Percentiles rank a stretch among this genome's conserved stretches.
Evolutionary conservation across 2,797 vertebrate species (phyloP).

Genomic region (Myiothlypis coronata): DNA sequence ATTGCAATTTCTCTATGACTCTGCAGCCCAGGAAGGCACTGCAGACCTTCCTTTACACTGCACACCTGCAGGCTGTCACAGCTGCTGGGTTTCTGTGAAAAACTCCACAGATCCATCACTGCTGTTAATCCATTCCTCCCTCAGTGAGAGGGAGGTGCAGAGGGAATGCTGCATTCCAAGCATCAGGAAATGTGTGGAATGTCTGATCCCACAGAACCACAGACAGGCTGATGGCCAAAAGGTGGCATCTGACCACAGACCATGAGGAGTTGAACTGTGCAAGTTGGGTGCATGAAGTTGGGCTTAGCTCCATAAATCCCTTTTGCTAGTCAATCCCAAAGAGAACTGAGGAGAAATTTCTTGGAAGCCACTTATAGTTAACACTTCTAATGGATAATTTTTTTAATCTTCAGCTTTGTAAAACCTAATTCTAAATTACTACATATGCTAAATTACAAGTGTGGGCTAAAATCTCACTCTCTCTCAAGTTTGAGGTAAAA

Average conservation of each 20-base stretch:
- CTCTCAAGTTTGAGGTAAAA: background rate
- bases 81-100: background rate
- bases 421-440: background rate
- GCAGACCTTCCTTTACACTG: background rate
- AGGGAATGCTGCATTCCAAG: background rate
- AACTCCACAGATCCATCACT: background rate
- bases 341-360: background rate
- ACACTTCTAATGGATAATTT: background rate
- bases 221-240: background rate
- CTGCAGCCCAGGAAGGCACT: background rate
- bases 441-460: background rate
- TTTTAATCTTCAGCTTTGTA: background rate
- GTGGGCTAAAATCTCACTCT: background rate
- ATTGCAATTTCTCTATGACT: background rate
- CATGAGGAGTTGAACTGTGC: background rate
- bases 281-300: fast-evolving
- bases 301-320: background rate
- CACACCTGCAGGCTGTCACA: fast-evolving
- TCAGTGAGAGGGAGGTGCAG: no score
- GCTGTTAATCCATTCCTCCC: background rate
- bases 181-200: background rate
- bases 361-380: background rate
- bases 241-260: background rate
- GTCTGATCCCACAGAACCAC: background rate
- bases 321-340: background rate